Conservation (phyloP, 2,797 vertebrate species). For the Xenops minutus region DNA sequence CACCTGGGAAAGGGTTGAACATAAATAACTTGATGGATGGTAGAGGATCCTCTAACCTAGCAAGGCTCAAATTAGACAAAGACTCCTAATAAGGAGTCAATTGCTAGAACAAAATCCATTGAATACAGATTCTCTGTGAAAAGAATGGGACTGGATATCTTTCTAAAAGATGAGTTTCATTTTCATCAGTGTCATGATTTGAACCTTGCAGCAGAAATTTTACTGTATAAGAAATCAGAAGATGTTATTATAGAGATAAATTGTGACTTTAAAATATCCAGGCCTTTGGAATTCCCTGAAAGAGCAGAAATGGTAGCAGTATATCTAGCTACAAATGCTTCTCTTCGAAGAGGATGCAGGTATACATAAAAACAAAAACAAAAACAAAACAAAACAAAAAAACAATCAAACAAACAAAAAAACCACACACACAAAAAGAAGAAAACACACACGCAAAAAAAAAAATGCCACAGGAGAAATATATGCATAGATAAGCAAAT, state of each 20-base stretch:
- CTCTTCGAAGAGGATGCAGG: neutral
- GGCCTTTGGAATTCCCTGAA: neutral
- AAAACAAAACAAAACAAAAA: neutral
- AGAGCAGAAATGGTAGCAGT: neutral
- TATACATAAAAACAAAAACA: too few relatives aligned
- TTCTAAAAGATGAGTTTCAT: neutral
- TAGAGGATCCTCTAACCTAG: neutral
- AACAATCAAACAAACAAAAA: neutral
- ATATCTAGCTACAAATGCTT: neutral
- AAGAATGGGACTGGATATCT: neutral
- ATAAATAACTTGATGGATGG: neutral
- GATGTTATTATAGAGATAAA: neutral
- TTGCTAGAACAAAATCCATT: neutral
- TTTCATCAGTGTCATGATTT: neutral
- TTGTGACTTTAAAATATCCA: neutral
- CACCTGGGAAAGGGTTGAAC: neutral
- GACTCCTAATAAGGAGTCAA: neutral
- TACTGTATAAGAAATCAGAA: neutral
- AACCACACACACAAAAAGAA: too few relatives aligned
- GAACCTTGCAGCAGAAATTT: neutral
- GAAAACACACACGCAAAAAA: too few relatives aligned
- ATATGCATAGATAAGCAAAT: neutral
- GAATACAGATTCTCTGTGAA: neutral
- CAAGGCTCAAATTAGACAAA: neutral
- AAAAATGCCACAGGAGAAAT: neutral